Conservation (phyloP, 2,888 invertebrate species). For the Cinara cedri region DNA sequence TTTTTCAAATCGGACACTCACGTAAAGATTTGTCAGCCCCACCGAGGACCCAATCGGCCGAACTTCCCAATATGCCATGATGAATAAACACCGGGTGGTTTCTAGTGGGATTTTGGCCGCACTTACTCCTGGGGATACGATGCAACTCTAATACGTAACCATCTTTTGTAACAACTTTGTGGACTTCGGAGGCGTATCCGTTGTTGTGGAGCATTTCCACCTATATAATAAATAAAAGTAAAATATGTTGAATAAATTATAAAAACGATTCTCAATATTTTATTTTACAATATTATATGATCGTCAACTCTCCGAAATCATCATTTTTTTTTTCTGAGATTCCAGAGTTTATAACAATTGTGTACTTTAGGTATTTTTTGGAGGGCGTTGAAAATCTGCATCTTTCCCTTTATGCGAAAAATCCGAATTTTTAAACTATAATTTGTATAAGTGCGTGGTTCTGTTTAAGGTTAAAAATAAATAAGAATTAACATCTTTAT, state of each 20-base stretch:
- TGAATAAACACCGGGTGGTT: slow-evolving; percentile 59
- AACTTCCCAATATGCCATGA: slow-evolving; percentile 61
- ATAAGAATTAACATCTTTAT: no score
- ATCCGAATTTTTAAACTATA: no score
- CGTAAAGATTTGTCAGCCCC: slow-evolving; percentile 60
- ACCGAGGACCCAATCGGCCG: slow-evolving; percentile 61
- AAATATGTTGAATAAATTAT: neutral
- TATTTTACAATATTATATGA: neutral
- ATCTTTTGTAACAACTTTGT: slow-evolving; percentile 73
- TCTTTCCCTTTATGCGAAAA: no score
- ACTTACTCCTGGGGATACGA: slow-evolving; percentile 66
- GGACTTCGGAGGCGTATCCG: slow-evolving; percentile 65
- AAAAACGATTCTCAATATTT: neutral
- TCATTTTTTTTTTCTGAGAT: neutral
- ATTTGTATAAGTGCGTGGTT: no score
- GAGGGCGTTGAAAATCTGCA: no score
- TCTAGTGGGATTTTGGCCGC: slow-evolving; percentile 17
- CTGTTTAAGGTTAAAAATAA: no score
- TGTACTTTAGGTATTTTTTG: no score
- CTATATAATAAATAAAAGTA: slow-evolving; percentile 30
- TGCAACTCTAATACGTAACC: slow-evolving; percentile 79
- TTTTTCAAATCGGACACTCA: slow-evolving; percentile 56
- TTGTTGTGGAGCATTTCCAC: slow-evolving; percentile 54
- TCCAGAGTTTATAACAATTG: no score
- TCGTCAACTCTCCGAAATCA: neutral